A percentile compares a stretch with the other conserved stretches of the same genome.
phyloP scores from a whole-genome alignment of 2,888 invertebrate genomes.

The Leptothorax acervorum region DNA sequence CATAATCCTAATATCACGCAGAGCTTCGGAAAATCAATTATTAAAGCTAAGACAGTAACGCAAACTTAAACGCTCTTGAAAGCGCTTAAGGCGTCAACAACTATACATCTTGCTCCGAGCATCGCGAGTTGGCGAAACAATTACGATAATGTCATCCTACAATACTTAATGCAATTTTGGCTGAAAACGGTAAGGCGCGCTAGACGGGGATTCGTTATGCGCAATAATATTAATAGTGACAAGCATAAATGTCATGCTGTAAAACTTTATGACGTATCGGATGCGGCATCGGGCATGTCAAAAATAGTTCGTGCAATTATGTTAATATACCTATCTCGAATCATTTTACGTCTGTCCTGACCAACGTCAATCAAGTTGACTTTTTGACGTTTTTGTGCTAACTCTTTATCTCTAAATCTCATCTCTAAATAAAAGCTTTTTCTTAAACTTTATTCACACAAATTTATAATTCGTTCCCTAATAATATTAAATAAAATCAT shows the following conservation, averaged over 20 bases:
- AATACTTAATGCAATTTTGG: slow-evolving; percentile 49
- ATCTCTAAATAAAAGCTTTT: background rate
- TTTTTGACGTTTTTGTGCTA: background rate
- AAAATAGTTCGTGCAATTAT: background rate
- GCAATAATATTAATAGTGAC: slow-evolving; percentile 24
- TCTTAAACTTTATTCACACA: background rate
- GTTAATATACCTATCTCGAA: background rate
- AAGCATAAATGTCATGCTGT: slow-evolving; percentile 22
- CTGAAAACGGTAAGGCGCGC: slow-evolving; percentile 31
- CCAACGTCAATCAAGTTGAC: background rate
- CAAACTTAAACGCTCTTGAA: slow-evolving; percentile 23
- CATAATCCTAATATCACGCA: background rate
- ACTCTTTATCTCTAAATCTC: slow-evolving; percentile 11
- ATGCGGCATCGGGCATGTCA: background rate
- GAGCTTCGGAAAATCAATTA: slow-evolving; percentile 8
- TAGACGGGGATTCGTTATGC: slow-evolving; percentile 14
- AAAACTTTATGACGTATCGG: slow-evolving; percentile 21
- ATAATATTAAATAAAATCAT: background rate
- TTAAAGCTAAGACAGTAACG: slow-evolving; percentile 21
- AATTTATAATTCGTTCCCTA: background rate
- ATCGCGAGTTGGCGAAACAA: slow-evolving; percentile 47
- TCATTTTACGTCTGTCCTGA: background rate
- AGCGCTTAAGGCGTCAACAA: slow-evolving; percentile 39
- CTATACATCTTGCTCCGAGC: slow-evolving; percentile 28
- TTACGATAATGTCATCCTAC: slow-evolving; percentile 41